Evolutionary conservation across 2,888 invertebrate species (phyloP).

Genomic region (Agrochola litura): DNA sequence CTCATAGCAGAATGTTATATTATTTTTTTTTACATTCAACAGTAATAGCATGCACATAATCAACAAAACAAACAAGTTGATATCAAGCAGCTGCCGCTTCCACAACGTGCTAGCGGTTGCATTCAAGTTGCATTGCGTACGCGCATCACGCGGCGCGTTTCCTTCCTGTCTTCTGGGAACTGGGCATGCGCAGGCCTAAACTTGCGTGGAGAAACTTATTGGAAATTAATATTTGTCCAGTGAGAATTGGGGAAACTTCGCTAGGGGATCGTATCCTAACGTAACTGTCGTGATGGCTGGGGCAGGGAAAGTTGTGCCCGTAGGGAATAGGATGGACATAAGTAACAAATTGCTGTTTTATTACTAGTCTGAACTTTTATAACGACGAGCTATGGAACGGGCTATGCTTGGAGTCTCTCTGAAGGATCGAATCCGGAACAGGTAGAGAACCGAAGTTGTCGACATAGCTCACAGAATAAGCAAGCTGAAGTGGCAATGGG

Average conservation of each 20-base stretch:
- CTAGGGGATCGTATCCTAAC: background rate
- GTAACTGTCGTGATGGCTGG: background rate
- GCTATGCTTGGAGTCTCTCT: too few species aligned
- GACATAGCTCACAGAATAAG: too few species aligned
- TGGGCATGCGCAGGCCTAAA: conserved; percentile 53
- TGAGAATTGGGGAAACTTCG: conserved; percentile 50
- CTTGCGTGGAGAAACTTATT: conserved; percentile 67
- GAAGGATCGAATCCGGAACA: too few species aligned
- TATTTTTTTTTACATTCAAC: background rate
- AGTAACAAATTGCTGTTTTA: background rate
- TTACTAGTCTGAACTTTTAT: background rate
- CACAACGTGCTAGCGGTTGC: conserved; percentile 42
- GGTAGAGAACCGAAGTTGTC: too few species aligned
- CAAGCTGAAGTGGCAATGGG: too few species aligned
- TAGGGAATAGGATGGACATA: background rate
- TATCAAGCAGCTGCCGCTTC: conserved; percentile 32
- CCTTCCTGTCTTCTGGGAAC: conserved; percentile 86
- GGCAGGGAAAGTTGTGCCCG: conserved; percentile 21
- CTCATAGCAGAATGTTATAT: background rate
- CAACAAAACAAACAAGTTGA: conserved; percentile 36
- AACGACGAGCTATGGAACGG: too few species aligned
- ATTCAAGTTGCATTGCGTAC: conserved; percentile 73
- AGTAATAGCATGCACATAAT: conserved; percentile 5
- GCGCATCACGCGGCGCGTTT: conserved; percentile 80
- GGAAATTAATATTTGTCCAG: conserved; percentile 59